Conservation (phyloP, 2,113 vertebrate species). For the Neomonachus schauinslandi region DNA sequence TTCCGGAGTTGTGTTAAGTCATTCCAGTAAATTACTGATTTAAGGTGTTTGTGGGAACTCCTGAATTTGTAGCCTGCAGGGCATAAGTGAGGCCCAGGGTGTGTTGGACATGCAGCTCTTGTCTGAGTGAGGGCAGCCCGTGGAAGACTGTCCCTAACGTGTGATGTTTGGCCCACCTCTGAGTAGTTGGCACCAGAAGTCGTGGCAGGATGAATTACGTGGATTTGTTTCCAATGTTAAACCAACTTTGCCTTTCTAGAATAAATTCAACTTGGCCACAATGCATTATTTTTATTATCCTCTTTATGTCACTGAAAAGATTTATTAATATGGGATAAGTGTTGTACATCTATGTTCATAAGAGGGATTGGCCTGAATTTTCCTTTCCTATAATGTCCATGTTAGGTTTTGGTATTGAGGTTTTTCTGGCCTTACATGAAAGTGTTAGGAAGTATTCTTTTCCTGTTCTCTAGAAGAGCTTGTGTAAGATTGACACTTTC, state of each 20-base stretch:
- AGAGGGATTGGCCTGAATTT: neutral
- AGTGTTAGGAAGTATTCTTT: neutral
- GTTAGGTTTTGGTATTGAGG: neutral
- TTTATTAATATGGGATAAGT: neutral
- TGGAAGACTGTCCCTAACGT: neutral
- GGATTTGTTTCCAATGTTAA: neutral
- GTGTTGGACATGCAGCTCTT: rapidly evolving
- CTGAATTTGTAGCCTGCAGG: neutral
- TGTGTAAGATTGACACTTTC: neutral
- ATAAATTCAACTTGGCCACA: neutral
- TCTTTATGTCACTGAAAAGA: neutral
- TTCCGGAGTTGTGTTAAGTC: rapidly evolving
- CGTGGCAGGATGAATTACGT: neutral
- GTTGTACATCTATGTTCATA: no score
- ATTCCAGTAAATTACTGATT: neutral
- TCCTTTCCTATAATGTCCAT: neutral
- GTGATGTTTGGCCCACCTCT: neutral
- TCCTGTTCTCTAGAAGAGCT: neutral
- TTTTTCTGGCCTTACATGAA: neutral
- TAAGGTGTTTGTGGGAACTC: neutral
- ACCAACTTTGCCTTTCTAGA: neutral
- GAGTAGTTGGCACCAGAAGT: no score
- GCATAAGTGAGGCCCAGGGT: neutral
- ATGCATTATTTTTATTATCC: neutral
- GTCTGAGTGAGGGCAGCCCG: no score